Percentiles rank a stretch among this genome's conserved stretches.
Conservation (phyloP, 1,140 invertebrate species). For the Aphis gossypii region DNA sequence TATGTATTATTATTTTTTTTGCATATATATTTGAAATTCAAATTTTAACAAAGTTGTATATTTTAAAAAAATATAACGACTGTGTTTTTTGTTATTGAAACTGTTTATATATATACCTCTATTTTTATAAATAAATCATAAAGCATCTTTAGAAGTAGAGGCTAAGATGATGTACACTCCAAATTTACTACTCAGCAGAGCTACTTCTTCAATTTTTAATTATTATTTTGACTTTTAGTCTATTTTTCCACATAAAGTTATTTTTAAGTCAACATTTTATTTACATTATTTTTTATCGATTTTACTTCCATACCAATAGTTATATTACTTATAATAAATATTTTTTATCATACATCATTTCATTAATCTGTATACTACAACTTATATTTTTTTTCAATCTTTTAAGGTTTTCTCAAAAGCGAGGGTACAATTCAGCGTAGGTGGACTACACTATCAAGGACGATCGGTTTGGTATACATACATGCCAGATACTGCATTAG, state of each 20-base stretch:
- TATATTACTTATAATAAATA: background rate
- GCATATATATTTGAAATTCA: no score
- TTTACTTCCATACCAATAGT: background rate
- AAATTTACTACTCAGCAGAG: no score
- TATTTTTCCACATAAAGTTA: background rate
- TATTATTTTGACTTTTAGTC: no score
- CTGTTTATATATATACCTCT: no score
- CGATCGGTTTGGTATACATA: conserved; percentile 72
- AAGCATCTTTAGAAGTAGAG: no score
- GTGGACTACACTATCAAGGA: conserved; percentile 70
- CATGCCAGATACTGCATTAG: conserved; percentile 75
- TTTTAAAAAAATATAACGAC: no score
- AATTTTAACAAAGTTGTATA: no score
- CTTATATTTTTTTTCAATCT: background rate
- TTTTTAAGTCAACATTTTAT: background rate
- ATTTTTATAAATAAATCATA: no score
- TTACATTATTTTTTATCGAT: background rate
- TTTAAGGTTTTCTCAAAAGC: conserved; percentile 74
- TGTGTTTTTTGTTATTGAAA: no score
- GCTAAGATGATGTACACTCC: no score
- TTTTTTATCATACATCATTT: background rate
- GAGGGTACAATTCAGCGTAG: conserved; percentile 75
- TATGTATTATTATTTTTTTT: no score
- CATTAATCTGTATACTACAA: background rate
- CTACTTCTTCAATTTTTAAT: no score